Percentiles rank a stretch among this genome's conserved stretches.
These are phyloP conservation scores for Lerema accius DNA, from an alignment of 1,140 invertebrate genomes.

Conservation along the genomic window DNA sequence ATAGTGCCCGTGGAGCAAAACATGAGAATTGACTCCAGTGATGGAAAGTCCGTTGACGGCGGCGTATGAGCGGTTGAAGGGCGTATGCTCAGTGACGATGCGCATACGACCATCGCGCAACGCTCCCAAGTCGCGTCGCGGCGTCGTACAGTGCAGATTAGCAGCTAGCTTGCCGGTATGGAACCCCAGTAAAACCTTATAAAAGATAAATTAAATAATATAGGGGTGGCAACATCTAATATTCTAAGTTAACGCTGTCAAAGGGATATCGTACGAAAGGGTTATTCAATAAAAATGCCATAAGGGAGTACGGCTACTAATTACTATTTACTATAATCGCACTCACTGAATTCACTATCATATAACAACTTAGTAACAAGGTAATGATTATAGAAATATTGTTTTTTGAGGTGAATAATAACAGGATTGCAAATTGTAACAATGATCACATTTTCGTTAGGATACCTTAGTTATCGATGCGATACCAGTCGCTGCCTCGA, in stretches of 20 bases:
- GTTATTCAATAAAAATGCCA: no score
- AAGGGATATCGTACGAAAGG: no score
- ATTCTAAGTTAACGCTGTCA: no score
- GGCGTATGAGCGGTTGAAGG: constrained; percentile 43
- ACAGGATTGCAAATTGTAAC: no score
- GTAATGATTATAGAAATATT: no score
- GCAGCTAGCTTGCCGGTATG: constrained; percentile 49
- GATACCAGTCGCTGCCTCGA: constrained; percentile 86
- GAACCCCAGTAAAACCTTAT: constrained; percentile 58
- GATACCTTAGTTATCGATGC: constrained; percentile 83
- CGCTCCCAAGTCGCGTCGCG: constrained; percentile 49
- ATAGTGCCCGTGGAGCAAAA: constrained; percentile 53
- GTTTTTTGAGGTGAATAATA: no score
- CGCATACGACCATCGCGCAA: constrained; percentile 50
- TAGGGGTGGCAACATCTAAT: no score
- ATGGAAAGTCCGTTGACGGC: constrained; percentile 56
- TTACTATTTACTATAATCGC: no score
- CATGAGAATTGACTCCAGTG: constrained; percentile 55
- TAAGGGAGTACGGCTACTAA: no score
- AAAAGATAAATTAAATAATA: neutral
- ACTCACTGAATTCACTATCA: no score
- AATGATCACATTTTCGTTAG: no score
- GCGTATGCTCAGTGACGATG: constrained; percentile 48
- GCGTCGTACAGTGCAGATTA: constrained; percentile 49
- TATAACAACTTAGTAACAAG: no score